Conservation (phyloP, 2,888 invertebrate species). For the Pandemis cinnamomeana region DNA sequence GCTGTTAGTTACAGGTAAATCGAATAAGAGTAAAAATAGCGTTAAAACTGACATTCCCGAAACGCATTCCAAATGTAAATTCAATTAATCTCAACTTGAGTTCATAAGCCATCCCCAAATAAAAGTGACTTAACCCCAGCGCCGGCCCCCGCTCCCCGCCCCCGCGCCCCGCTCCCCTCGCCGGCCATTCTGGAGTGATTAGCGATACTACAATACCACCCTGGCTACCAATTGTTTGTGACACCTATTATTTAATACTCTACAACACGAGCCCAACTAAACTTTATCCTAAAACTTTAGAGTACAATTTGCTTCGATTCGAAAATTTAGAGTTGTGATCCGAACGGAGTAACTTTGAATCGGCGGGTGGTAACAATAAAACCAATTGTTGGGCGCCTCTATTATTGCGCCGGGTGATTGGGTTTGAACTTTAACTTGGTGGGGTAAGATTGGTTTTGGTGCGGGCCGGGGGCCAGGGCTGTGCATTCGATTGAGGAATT, state of each 20-base stretch:
- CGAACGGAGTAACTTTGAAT: conserved; percentile 64
- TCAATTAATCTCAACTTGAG: conserved; percentile 45
- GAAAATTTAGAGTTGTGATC: conserved; percentile 45
- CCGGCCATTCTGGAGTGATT: conserved; percentile 64
- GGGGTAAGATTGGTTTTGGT: conserved; percentile 50
- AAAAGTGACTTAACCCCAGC: conserved; percentile 56
- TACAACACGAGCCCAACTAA: conserved; percentile 43
- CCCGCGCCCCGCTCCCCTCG: conserved; percentile 47
- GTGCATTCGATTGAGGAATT: conserved; percentile 71
- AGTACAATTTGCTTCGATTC: conserved; percentile 39
- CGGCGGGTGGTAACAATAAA: conserved; percentile 82
- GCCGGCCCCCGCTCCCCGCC: conserved; percentile 48
- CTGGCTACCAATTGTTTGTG: conserved; percentile 70
- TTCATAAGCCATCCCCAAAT: conserved; percentile 70
- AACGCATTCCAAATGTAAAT: conserved; percentile 31
- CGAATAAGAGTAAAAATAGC: not conserved
- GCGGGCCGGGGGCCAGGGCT: conserved; percentile 47
- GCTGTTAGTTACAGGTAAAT: too few species aligned
- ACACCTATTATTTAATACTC: conserved; percentile 70
- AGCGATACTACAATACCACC: conserved; percentile 62
- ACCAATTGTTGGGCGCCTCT: conserved; percentile 69
- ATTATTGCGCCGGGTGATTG: conserved; percentile 55
- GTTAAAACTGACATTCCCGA: conserved; percentile 17
- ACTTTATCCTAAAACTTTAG: conserved; percentile 43
- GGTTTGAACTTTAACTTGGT: conserved; percentile 54